Evolutionary conservation across 2,888 invertebrate species (phyloP).

Genomic region (Trimorus sp.): DNA sequence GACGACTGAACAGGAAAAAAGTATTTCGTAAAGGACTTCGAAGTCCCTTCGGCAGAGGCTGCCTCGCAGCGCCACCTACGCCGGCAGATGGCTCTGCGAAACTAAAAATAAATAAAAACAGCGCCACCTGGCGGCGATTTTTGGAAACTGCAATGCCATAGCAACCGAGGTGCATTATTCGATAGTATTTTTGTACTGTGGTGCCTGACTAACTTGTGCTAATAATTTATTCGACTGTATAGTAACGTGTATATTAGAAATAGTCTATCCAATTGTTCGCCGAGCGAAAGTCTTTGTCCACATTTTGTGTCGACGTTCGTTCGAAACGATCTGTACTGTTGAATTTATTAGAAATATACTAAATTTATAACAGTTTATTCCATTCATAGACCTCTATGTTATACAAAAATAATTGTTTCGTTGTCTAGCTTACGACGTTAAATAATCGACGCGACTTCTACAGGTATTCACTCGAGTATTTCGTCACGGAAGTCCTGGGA

Average conservation of each 20-base stretch:
- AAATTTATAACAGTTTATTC: no score
- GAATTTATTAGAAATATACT: background rate
- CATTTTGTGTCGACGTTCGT: no score
- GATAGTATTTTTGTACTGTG: constrained; percentile 28
- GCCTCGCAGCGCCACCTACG: constrained; percentile 1
- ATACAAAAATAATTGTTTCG: constrained; percentile 40
- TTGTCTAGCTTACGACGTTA: constrained; percentile 18
- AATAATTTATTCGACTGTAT: constrained; percentile 46
- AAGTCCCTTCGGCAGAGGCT: background rate
- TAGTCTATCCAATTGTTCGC: constrained; percentile 33
- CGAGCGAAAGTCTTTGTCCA: no score
- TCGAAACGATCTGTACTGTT: background rate
- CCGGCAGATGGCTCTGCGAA: background rate
- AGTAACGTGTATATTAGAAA: constrained; percentile 20
- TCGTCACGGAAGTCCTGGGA: constrained; percentile 79
- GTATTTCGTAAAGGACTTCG: background rate
- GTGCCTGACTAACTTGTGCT: constrained; percentile 28
- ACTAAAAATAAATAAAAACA: no score
- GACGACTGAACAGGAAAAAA: constrained; percentile 71
- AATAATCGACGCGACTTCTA: constrained; percentile 20
- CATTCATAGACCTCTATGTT: constrained; percentile 8
- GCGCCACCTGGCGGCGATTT: background rate
- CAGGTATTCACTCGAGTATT: constrained; percentile 44
- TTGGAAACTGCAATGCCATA: constrained; percentile 5
- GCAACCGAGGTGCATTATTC: constrained; percentile 20